A percentile compares a stretch with the other conserved stretches of the same genome.
phyloP scores from a whole-genome alignment of 1,140 invertebrate genomes.

The Anastatus disparis region DNA sequence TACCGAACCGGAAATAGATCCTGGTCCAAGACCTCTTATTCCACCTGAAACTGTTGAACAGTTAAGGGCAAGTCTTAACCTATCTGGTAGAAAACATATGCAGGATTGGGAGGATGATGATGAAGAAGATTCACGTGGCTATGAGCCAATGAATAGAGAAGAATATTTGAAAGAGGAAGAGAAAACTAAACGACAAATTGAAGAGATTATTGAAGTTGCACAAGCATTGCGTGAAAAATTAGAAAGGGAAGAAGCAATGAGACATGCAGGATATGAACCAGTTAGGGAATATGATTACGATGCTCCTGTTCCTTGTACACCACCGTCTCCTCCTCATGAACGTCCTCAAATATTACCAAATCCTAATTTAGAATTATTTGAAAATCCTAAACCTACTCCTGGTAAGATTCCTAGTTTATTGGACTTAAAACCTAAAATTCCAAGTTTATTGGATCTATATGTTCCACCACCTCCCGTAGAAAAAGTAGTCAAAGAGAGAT shows the following conservation, averaged over 20 bases:
- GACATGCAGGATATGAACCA: too few relatives aligned
- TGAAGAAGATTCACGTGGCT: background rate
- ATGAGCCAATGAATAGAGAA: background rate
- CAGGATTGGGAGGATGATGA: background rate
- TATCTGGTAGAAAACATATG: too few relatives aligned
- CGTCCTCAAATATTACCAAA: background rate
- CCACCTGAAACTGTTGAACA: background rate
- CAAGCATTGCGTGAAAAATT: slow-evolving; percentile 18
- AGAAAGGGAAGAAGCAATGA: background rate
- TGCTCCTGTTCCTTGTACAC: too few relatives aligned
- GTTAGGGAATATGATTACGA: background rate
- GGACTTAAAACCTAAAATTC: slow-evolving; percentile 12
- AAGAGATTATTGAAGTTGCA: slow-evolving; percentile 21
- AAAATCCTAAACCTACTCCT: background rate
- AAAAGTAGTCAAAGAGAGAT: background rate
- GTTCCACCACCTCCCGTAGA: background rate
- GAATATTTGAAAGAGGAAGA: slow-evolving; percentile 11
- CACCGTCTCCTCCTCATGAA: background rate
- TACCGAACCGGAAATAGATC: too few relatives aligned
- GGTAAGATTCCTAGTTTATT: slow-evolving; percentile 11
- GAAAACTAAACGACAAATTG: slow-evolving; percentile 14
- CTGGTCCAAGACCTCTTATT: background rate
- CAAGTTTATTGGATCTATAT: slow-evolving; percentile 16
- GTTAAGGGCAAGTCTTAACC: background rate
- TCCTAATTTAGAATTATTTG: background rate